Percentiles rank a stretch among this genome's conserved stretches.
phyloP scores from a whole-genome alignment of 92 coral and sea anemone species.

The Parazoanthus atlanticus region DNA sequence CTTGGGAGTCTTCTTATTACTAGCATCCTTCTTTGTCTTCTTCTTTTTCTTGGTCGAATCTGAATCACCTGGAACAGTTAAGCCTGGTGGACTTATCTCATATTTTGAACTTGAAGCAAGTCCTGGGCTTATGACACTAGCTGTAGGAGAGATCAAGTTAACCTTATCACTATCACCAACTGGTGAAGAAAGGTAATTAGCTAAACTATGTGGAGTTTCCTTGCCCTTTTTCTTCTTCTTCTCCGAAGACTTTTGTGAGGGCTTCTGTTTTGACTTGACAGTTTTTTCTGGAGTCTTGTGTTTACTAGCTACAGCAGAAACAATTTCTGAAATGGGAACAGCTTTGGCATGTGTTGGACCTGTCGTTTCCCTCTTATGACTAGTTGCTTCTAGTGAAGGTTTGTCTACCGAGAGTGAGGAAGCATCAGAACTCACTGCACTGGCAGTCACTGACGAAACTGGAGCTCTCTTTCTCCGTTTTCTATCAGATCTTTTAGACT shows the following conservation, averaged over 20 bases:
- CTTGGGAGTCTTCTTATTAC: background rate
- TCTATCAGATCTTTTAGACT: background rate
- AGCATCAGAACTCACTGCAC: background rate
- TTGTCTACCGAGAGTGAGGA: background rate
- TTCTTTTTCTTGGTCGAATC: conserved; percentile 5
- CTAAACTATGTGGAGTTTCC: background rate
- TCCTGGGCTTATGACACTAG: background rate
- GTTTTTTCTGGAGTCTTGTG: background rate
- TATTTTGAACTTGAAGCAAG: background rate
- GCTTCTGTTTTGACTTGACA: background rate
- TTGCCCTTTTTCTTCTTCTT: conserved; percentile 5
- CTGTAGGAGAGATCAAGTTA: conserved; percentile 7
- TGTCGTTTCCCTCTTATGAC: background rate
- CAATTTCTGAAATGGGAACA: background rate
- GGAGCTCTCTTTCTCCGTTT: background rate
- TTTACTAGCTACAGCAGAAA: background rate
- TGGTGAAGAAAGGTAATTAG: background rate
- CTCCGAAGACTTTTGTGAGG: conserved; percentile 3
- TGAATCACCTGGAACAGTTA: background rate
- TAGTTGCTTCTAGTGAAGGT: conserved; percentile 5
- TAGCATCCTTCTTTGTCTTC: background rate
- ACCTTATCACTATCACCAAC: background rate
- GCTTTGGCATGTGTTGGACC: background rate
- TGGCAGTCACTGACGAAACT: background rate
- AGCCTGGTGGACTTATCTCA: background rate